These are phyloP conservation scores for honey bee (Apis mellifera) DNA, from an alignment of 1,140 invertebrate species.

Conservation along the genomic window Amel_HAv3.1 CM009934.2:8614001-8614500, in stretches of 20 bases:
- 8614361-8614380: slow-evolving; percentile 89
- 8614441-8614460: slow-evolving; percentile 83
- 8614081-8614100: slow-evolving; percentile 87
- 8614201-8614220: slow-evolving; percentile 95
- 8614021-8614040: slow-evolving; percentile 71
- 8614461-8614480: slow-evolving; percentile 83
- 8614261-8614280: slow-evolving; percentile 76
- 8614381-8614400: slow-evolving; percentile 81
- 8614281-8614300: slow-evolving; percentile 66
- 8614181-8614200: slow-evolving; percentile 93
- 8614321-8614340: slow-evolving; percentile 75
- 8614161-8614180: slow-evolving; percentile 92
- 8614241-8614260: slow-evolving; percentile 86
- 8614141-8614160: slow-evolving; percentile 90
- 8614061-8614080: slow-evolving; percentile 77
- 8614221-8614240: slow-evolving; percentile 94
- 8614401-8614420: slow-evolving; percentile 79
- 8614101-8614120: slow-evolving; percentile 86
- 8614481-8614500: slow-evolving; percentile 92
- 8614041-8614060: slow-evolving; percentile 78
- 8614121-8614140: slow-evolving; percentile 90
- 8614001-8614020: slow-evolving; percentile 73
- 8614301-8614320: slow-evolving; percentile 72
- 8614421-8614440: slow-evolving; percentile 84
- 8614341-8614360: slow-evolving; percentile 83